Evolutionary conservation across 2,113 vertebrate genomes (phyloP).

Genomic region (Chaenogobius annularis): DNA sequence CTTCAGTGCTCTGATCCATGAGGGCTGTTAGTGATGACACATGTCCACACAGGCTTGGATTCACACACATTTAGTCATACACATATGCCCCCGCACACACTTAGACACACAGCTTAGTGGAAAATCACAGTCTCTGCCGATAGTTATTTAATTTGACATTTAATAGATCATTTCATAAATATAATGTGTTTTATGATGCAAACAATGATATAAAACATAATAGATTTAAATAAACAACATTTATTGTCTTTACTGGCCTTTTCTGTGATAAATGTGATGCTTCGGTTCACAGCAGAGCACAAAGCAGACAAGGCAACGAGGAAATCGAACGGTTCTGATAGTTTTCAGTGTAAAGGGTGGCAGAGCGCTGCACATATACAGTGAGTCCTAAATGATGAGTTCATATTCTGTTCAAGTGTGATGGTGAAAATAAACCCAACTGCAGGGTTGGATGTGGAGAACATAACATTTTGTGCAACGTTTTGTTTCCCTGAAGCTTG

Average conservation of each 20-base stretch:
- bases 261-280: conserved; percentile 18
- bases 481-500: conserved; percentile 10
- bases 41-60: conserved; percentile 13
- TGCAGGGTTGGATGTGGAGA: conserved; percentile 22
- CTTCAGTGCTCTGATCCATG: conserved; percentile 16
- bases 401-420: background rate
- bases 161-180: background rate
- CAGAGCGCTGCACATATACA: background rate
- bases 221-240: background rate
- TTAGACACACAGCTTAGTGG: conserved; percentile 7
- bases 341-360: background rate
- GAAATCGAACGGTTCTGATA: conserved; percentile 11
- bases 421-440: conserved; percentile 23
- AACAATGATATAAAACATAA: background rate
- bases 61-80: conserved; percentile 38
- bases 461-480: conserved; percentile 6
- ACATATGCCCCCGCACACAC: conserved; percentile 28
- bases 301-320: background rate
- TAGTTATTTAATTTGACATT: background rate
- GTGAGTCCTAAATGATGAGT: background rate
- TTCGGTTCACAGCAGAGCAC: conserved; percentile 13
- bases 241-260: background rate
- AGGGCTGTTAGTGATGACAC: conserved; percentile 18
- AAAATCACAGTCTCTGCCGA: conserved; percentile 30
- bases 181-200: background rate